phyloP scores from a whole-genome alignment of 2,797 vertebrate genomes.

The Tapera naevia region DNA sequence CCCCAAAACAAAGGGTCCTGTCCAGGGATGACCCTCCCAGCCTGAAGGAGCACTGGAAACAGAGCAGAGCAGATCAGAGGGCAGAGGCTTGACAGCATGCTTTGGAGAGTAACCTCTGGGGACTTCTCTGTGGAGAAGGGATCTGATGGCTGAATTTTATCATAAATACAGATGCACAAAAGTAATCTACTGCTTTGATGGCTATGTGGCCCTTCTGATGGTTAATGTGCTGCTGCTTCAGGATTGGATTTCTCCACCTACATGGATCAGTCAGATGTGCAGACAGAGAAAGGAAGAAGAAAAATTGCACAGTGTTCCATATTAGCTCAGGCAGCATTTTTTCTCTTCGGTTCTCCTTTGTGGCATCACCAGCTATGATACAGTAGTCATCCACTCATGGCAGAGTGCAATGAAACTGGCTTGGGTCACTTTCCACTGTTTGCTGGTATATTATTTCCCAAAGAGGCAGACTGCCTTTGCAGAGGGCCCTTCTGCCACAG shows the following conservation, averaged over 20 bases:
- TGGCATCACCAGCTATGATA: background rate
- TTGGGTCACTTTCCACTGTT: background rate
- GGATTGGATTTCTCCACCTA: background rate
- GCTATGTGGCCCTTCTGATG: background rate
- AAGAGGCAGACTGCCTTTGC: background rate
- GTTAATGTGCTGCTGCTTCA: background rate
- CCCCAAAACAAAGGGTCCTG: background rate
- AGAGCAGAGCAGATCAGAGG: background rate
- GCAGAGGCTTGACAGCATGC: rapidly evolving
- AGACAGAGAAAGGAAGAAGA: background rate
- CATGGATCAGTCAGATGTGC: background rate
- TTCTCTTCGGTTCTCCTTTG: background rate
- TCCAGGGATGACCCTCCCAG: background rate
- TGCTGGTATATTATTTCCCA: background rate
- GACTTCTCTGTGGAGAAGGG: background rate
- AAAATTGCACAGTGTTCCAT: rapidly evolving
- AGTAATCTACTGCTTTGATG: background rate
- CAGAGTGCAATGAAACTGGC: rapidly evolving
- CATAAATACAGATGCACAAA: background rate
- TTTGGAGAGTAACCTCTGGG: rapidly evolving
- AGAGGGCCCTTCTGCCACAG: background rate
- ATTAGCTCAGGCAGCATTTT: background rate
- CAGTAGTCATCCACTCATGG: background rate
- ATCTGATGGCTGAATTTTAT: background rate
- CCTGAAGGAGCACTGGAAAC: background rate